Conservation (phyloP, 2,888 invertebrate species). For the Nomada hirtipes region DNA sequence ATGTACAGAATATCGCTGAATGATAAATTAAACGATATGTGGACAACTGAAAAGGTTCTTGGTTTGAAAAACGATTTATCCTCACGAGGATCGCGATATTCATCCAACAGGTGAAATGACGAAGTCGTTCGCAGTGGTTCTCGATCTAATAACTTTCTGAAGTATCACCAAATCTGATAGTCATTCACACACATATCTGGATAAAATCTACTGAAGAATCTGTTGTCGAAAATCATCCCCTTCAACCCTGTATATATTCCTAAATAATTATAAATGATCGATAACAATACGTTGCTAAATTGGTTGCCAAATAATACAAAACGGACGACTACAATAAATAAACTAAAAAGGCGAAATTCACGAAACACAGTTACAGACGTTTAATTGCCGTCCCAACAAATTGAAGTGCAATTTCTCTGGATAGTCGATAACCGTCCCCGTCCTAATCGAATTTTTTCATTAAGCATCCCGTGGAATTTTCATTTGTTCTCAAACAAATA, state of each 20-base stretch:
- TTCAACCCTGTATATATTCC: too few species aligned
- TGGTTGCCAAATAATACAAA: too few species aligned
- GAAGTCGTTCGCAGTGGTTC: conserved; percentile 36
- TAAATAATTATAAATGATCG: too few species aligned
- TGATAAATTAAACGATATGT: conserved; percentile 47
- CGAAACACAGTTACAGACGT: neutral
- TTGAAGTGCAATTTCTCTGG: neutral
- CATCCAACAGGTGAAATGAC: conserved; percentile 40
- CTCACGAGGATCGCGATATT: conserved; percentile 22
- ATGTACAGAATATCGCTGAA: neutral
- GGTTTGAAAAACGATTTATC: conserved; percentile 38
- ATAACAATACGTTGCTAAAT: too few species aligned
- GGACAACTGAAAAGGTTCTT: conserved; percentile 30
- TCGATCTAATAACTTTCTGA: neutral
- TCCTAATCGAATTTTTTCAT: neutral
- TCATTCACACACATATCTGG: neutral
- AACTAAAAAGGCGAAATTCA: too few species aligned
- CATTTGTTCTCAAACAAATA: neutral
- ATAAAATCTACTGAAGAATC: neutral
- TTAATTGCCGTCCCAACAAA: too few species aligned
- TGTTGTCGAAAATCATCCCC: too few species aligned
- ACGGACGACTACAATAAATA: too few species aligned
- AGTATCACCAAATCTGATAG: neutral
- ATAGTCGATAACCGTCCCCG: neutral
- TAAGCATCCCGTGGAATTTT: neutral